phyloP scores from a whole-genome alignment of 2,888 invertebrate species.

The Amphimallon solstitiale region DNA sequence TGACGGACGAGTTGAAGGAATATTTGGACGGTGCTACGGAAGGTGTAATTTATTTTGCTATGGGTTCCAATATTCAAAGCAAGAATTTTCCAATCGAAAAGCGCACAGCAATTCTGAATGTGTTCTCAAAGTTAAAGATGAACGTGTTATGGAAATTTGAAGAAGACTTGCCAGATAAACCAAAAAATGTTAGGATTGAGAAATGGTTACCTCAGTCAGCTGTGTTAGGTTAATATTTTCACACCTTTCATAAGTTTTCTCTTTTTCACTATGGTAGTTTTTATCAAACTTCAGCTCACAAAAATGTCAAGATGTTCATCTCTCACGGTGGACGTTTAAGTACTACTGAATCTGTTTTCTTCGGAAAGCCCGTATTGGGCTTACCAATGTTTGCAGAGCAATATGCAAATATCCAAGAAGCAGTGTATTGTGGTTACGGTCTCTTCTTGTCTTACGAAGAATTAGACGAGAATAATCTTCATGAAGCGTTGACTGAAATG shows the following conservation, averaged over 20 bases:
- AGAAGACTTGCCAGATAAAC: slow-evolving; percentile 55
- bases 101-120: slow-evolving; percentile 66
- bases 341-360: slow-evolving; percentile 44
- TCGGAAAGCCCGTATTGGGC: slow-evolving; percentile 45
- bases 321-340: slow-evolving; percentile 48
- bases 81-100: slow-evolving; percentile 67
- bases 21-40: slow-evolving; percentile 65
- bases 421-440: slow-evolving; percentile 42
- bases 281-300: slow-evolving; percentile 38
- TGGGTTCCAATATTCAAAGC: slow-evolving; percentile 70
- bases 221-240: slow-evolving; percentile 41
- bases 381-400: slow-evolving; percentile 47
- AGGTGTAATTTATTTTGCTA: slow-evolving; percentile 69
- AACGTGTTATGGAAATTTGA: slow-evolving; percentile 68
- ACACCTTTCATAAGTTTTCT: no score
- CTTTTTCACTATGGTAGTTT: background rate
- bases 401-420: slow-evolving; percentile 39
- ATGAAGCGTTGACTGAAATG: slow-evolving; percentile 39
- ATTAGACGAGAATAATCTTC: slow-evolving; percentile 42
- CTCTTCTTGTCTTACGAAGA: slow-evolving; percentile 39
- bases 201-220: slow-evolving; percentile 64
- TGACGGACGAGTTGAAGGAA: slow-evolving; percentile 63
- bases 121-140: slow-evolving; percentile 68
- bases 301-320: slow-evolving; percentile 47
- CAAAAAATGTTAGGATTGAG: slow-evolving; percentile 59